These are phyloP conservation scores for Aphidius ervi DNA, from an alignment of 1,140 invertebrate genomes.

Conservation along the genomic window DNA sequence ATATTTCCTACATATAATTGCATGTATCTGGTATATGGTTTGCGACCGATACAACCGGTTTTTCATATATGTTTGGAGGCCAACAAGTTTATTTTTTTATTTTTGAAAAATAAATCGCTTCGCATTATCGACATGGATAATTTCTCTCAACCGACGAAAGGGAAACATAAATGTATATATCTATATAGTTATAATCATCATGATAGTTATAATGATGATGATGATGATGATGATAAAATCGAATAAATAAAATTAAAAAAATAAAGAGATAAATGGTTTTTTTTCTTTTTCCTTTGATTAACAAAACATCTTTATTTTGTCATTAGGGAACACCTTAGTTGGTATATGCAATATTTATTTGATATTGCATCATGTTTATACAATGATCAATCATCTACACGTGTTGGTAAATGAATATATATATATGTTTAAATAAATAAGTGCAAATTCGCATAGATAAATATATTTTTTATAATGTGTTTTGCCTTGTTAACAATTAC, in stretches of 20 bases:
- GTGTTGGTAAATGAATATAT: not conserved
- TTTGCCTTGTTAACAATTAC: not conserved
- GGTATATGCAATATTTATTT: not conserved
- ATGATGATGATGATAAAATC: no score
- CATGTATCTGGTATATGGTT: not conserved
- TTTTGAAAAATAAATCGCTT: constrained; percentile 1
- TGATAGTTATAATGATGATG: no score
- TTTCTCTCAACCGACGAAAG: constrained; percentile 6
- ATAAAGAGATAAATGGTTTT: no score
- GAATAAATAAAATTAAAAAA: no score
- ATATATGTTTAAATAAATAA: not conserved
- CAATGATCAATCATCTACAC: not conserved
- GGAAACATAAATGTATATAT: not conserved
- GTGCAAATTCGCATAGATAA: no score
- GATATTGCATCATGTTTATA: constrained; percentile 1
- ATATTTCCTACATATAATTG: constrained; percentile 13
- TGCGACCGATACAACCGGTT: constrained; percentile 8
- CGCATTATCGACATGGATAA: not conserved
- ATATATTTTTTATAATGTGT: no score
- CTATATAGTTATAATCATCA: no score
- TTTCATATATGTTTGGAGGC: constrained; percentile 9
- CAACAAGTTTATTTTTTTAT: constrained; percentile 6
- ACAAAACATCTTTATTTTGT: no score
- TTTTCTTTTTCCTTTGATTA: no score
- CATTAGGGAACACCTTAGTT: no score